Evolutionary conservation across 2,113 vertebrate species (phyloP).

Genomic region (Acrocephalus arundinaceus): DNA sequence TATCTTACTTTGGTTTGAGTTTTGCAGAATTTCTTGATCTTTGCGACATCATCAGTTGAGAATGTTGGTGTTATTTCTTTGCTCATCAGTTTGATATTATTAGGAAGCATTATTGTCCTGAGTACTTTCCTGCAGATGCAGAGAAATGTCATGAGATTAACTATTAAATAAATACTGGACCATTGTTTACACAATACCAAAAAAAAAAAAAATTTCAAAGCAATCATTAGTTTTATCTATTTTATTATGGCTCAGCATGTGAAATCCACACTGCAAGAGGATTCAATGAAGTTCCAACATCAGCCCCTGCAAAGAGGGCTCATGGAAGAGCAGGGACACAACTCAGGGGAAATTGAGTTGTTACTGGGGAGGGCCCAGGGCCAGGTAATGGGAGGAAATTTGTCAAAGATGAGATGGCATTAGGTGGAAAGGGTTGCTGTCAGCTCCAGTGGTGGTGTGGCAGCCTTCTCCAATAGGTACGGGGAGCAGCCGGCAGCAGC

Average conservation of each 20-base stretch:
- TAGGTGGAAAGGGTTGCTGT: background rate
- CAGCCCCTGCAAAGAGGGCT: accelerated
- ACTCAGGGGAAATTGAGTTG: accelerated
- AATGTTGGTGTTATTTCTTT: conserved; percentile 75
- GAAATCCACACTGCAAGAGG: background rate
- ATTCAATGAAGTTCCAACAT: background rate
- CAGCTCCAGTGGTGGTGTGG: accelerated
- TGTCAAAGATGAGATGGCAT: background rate
- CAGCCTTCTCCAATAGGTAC: accelerated
- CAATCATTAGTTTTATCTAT: background rate
- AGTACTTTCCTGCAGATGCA: conserved; percentile 28
- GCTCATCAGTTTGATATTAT: conserved; percentile 81
- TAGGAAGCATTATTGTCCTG: conserved; percentile 69
- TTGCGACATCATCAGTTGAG: conserved; percentile 76
- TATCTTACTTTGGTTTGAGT: conserved; percentile 78
- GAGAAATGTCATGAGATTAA: conserved; percentile 55
- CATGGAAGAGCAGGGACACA: background rate
- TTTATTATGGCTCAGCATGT: background rate
- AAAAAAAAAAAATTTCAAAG: background rate
- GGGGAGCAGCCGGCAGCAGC: accelerated
- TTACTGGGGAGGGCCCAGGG: background rate
- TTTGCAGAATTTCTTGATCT: conserved; percentile 86
- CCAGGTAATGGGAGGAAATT: background rate
- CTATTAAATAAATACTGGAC: conserved; percentile 62
- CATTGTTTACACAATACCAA: conserved; percentile 43